A percentile compares a stretch with the other conserved stretches of the same genome.
These are phyloP conservation scores for Acanthosepion pharaonis DNA, from an alignment of 2,888 invertebrate species.

Conservation along the genomic window DNA sequence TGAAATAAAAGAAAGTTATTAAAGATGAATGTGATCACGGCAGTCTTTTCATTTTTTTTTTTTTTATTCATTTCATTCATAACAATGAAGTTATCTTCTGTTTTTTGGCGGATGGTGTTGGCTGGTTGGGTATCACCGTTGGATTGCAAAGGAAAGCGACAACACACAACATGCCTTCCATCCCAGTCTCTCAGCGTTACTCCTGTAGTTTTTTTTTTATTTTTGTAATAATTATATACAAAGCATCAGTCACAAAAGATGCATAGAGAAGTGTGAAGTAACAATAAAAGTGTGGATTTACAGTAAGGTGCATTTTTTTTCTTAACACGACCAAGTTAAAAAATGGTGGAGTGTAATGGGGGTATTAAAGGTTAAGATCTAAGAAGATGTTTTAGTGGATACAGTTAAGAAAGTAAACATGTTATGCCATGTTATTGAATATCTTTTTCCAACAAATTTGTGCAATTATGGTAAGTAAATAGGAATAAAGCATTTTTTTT, in stretches of 20 bases:
- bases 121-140: background rate
- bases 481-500: background rate
- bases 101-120: background rate
- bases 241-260: background rate
- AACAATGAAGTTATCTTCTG: background rate
- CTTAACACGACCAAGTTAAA: background rate
- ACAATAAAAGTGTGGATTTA: constrained; percentile 6
- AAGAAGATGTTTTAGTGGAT: background rate
- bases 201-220: background rate
- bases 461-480: constrained; percentile 16
- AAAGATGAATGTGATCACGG: no score
- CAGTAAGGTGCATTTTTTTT: background rate
- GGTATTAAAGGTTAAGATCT: background rate
- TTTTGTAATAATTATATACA: background rate
- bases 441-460: background rate
- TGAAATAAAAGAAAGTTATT: no score
- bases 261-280: background rate
- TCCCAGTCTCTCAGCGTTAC: background rate
- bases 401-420: constrained; percentile 13
- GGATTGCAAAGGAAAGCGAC: background rate
- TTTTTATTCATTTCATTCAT: background rate
- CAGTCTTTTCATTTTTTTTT: background rate
- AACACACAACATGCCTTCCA: constrained; percentile 11
- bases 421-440: background rate
- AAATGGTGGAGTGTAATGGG: background rate